Conservation (phyloP, 1,140 invertebrate genomes). For the Drosophila setifemur region DNA sequence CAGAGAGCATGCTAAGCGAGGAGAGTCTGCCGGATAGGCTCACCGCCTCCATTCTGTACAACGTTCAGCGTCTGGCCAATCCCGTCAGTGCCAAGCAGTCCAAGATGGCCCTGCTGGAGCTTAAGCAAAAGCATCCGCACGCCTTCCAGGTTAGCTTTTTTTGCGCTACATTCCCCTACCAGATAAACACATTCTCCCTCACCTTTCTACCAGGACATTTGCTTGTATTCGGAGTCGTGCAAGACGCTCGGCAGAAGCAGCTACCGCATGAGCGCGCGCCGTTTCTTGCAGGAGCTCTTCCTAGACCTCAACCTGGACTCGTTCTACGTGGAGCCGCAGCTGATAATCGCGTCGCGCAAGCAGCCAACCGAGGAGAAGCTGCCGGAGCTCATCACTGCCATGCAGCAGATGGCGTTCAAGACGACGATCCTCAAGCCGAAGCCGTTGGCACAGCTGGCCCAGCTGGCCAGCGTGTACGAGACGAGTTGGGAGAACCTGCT, state of each 20-base stretch:
- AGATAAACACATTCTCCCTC: too few species aligned
- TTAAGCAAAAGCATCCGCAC: slow-evolving; percentile 93
- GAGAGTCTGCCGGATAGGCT: slow-evolving; percentile 76
- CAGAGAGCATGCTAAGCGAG: slow-evolving; percentile 79
- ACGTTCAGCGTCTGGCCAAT: slow-evolving; percentile 87
- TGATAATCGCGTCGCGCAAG: slow-evolving; percentile 66
- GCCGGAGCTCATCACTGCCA: neutral
- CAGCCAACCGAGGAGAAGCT: slow-evolving; percentile 37
- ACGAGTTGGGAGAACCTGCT: slow-evolving; percentile 79
- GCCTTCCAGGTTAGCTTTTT: slow-evolving; percentile 85
- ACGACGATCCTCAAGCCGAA: slow-evolving; percentile 63
- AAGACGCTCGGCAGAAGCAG: slow-evolving; percentile 89
- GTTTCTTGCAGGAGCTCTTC: slow-evolving; percentile 97
- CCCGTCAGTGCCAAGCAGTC: slow-evolving; percentile 87
- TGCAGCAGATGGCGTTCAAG: slow-evolving; percentile 37
- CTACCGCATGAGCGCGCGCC: slow-evolving; percentile 91
- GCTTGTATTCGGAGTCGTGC: slow-evolving; percentile 96
- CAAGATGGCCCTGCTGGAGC: slow-evolving; percentile 87
- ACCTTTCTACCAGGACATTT: slow-evolving; percentile 87
- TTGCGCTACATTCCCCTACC: too few species aligned
- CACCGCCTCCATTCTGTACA: slow-evolving; percentile 85
- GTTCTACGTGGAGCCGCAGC: slow-evolving; percentile 83
- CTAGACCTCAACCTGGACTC: slow-evolving; percentile 91
- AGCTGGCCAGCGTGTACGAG: slow-evolving; percentile 79
- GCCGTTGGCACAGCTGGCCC: slow-evolving; percentile 39